Conservation (phyloP, 1,140 invertebrate genomes). For the Zeugodacus cucurbitae region DNA sequence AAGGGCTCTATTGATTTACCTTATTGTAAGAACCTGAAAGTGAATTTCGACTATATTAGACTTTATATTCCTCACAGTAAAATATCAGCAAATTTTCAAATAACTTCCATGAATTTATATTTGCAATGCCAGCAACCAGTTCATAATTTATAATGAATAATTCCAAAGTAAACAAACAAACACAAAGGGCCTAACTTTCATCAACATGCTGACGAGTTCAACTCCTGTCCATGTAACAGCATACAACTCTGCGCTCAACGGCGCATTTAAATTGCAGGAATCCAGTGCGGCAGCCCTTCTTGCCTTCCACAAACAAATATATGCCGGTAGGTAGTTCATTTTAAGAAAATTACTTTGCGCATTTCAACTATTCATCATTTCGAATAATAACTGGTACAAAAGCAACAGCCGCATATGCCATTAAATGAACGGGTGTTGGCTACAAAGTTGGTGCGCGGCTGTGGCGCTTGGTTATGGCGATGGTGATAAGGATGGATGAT, state of each 20-base stretch:
- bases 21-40: too few species aligned
- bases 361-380: constrained; percentile 29
- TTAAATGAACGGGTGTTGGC: neutral
- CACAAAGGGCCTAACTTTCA: neutral
- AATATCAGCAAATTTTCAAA: too few species aligned
- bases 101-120: too few species aligned
- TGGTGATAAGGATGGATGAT: too few species aligned
- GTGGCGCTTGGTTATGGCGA: neutral
- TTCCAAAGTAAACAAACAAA: neutral
- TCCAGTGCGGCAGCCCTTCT: neutral
- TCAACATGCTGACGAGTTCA: neutral
- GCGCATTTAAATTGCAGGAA: neutral
- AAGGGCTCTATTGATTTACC: too few species aligned
- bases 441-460: neutral
- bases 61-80: too few species aligned
- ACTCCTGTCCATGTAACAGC: neutral
- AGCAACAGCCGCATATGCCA: constrained; percentile 1
- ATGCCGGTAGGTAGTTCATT: neutral
- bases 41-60: too few species aligned
- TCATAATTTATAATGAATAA: neutral
- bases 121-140: neutral
- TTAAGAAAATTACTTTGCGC: constrained; percentile 1
- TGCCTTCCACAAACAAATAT: neutral
- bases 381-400: neutral
- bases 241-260: neutral